Base-by-base conservation (phyloP, 2,797 vertebrate species). In the Melanotaenia maccullochi region DNA sequence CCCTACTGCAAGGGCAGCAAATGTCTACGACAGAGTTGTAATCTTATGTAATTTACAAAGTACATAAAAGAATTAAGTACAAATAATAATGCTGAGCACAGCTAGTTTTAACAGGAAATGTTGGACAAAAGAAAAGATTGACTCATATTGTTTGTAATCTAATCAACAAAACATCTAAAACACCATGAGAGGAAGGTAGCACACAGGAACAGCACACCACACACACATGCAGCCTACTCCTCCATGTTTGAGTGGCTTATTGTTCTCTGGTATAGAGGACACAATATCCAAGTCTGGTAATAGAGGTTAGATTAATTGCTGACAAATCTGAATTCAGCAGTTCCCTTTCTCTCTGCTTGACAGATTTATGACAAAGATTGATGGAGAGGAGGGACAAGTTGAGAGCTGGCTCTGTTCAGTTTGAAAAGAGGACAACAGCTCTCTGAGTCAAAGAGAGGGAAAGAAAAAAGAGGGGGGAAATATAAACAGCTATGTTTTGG, bases 251-350 rank as follows among this genome's bases (percentile, higher is more conserved):
- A 93, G 91, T 83, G 87, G 76, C 83, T 86, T 78, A 87, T 93
- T 94, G 93, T 93, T 89, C 90, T 85, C 83, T 76, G 65, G 71
- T 57, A 75, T 71, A 76, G 81, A 84, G 83, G 75, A 81, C 82
- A 87, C 90, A 90, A 90, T 90, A 90, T 92, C 90, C 92, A 85
- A 84, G 88, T 85, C 91, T 92, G 71, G 92, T 94, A 94, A 94
- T 91, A 49, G 73, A 93, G 90, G 92, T 92, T 93, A 94, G 94
- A 95, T 94, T 93, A 94, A 95, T 95, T 94, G 94, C 93, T 93
- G 93, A 91, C 85, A 92, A 84, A 86, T 93, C 93, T 92, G 82
- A 90, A 92, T 92, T 94, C 91, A 94, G 94, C 90, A 89, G 87
- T 92, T 90, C 89, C 90, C 85, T 92, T 94, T 95, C 92, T 94